Base-by-base conservation (phyloP, 2,888 invertebrate genomes). In the Notocelia uddmanniana region DNA sequence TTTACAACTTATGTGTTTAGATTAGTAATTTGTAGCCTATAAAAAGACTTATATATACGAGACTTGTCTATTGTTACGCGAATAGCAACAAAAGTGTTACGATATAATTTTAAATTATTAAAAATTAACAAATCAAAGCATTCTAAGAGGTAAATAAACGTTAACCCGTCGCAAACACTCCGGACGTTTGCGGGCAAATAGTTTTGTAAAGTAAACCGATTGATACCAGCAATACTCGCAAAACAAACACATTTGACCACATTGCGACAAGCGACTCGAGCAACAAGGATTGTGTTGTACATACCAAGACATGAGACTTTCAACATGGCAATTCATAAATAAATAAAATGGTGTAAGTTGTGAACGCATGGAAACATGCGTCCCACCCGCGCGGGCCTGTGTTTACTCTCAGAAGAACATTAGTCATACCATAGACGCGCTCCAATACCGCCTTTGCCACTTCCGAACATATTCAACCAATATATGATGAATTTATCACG, bases 181-280 rank as follows among this genome's bases (percentile, higher is more conserved):
- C 71, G 37, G 45, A 45, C 55, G 66, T 21, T 50, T 23, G 57
- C 19, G 57, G 37, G 73, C 69, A 74, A 74, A 74, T 74, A 74
- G 58, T 71, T 74, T 64, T 48, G 71, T 55, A 70, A 74, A 70
- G 69, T 63, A 64, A 64, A 71, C 68, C 60, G 48, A 62, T 68
- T 72, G 68, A 68, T 68, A 64, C 68, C 60, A 48, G 62, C 54
- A 58, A 68, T 58, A 62, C 74, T 76, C 77, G 74, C 76, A 75
- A 76, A 77, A 77, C 79, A 83, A 86, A 84, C 79, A 84, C 79
- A 87, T 87, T 83, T 82, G 80, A 76, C 76, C 79, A 81, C 78
- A 80, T 75, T 79, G 81, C 79, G 83, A 84, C 83, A 82, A 81
- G 79, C 78, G 76, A 73, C 54, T 75, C 76, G 68, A 68, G 72